Percentiles rank a stretch among this genome's conserved stretches.
These are phyloP conservation scores for Empis stercorea DNA, from an alignment of 2,888 invertebrate genomes.

Conservation along the genomic window DNA sequence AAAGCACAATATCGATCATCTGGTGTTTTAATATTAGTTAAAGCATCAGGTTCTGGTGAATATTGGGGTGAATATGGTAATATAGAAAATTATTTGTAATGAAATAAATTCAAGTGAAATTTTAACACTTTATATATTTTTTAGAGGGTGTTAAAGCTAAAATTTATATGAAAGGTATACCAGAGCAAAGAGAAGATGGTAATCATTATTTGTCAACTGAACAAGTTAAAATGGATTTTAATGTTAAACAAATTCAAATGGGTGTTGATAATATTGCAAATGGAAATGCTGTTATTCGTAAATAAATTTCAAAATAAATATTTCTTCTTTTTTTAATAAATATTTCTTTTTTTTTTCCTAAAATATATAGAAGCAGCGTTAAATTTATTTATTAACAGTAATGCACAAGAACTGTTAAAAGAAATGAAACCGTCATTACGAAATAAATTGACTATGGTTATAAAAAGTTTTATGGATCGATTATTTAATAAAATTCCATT, in stretches of 20 bases:
- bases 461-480: conserved; percentile 61
- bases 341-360: conserved; percentile 1
- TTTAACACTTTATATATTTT: conserved; percentile 13
- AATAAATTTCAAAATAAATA: conserved; percentile 28
- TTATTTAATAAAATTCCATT: conserved; percentile 65
- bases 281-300: conserved; percentile 67
- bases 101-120: no score
- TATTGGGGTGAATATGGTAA: conserved; percentile 83
- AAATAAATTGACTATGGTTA: conserved; percentile 59
- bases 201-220: conserved; percentile 56
- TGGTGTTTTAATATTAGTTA: conserved; percentile 63
- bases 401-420: conserved; percentile 68
- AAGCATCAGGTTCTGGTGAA: conserved; percentile 74
- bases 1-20: conserved; percentile 69
- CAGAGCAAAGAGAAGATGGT: conserved; percentile 45
- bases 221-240: conserved; percentile 75
- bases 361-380: conserved; percentile 58
- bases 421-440: conserved; percentile 80
- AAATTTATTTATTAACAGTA: conserved; percentile 75
- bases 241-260: conserved; percentile 70
- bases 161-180: conserved; percentile 64
- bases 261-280: conserved; percentile 74
- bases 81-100: no score
- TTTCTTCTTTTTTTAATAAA: not conserved
- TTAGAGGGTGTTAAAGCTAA: conserved; percentile 73